Evolutionary conservation across 37 sponge, comb jelly and placozoan genomes (phyloP), one percentile per base, ranked within the genome.

Genomic region (Hormiphora californensis): DNA sequence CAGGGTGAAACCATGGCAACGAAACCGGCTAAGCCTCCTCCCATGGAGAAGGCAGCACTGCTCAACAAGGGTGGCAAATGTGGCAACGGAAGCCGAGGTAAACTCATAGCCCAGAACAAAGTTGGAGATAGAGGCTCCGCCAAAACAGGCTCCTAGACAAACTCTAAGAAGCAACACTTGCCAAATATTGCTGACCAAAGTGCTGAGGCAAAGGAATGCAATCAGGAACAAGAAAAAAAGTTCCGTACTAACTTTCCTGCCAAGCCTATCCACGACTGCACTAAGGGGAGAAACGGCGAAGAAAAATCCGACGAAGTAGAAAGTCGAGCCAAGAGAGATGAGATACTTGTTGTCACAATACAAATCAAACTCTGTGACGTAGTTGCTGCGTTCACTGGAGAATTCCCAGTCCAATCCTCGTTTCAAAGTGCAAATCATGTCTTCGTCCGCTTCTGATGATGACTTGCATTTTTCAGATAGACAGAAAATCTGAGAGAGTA

Each of bases 261-360:
- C 81, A 1, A 43, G 0, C 9, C 4, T 43, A 40, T 73, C 81
- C 21, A 36, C 9, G n/a, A 43, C 21, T 0, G 81, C 7, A 19
- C 44, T 32, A 9, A 73, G 3, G 1, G 46, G 46, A 7, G 44
- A 33, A n/a, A 73, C 81, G 21, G 81, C 81, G n/a, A 41, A 0
- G 5, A 73, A 73, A 40, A 73, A 73, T 9, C 81, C 81, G 0
- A 73, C 36, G 81, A 73, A 73, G 22, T 73, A 73, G 1, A 73
- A 32, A 43, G 81, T 73, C 1, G 41, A 22, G 17, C 81, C 81
- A 9, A 33, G 21, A 41, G 46, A 43, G 43, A 73, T 41, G 2
- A 73, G 32, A 22, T 36, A 73, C 81, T 27, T 73, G 19, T 46
- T 73, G 46, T 73, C 81, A 73, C 81, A 73, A 40, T 73, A 73